Evolutionary conservation across 2,797 vertebrate species (phyloP), one percentile per base, ranked within the genome.

Genomic region (Sebastes minor): DNA sequence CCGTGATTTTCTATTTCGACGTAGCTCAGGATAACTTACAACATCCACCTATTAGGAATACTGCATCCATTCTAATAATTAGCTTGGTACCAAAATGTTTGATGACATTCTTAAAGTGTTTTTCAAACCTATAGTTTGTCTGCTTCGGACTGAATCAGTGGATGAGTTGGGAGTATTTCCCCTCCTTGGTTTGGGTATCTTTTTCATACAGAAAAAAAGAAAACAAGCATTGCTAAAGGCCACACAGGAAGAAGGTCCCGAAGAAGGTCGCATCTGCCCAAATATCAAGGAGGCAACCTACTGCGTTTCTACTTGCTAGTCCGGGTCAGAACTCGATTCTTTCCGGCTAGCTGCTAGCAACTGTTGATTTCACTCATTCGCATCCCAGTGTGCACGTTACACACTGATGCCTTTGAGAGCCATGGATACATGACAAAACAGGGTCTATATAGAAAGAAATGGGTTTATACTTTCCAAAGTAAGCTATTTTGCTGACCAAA

Each of bases 321-420:
- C 0, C 32, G 38, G 12, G 27, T 13, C 63, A 23, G 33, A 57
- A 9, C n/a, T 30, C 6, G 8, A 22, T 46, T 66, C 14, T 55
- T 27, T 32, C 20, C 30, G 25, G 22, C 35, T 30, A 16, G 76
- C 49, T 57, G 30, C 71, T 67, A 71, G 38, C 38, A 57, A 72
- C 32, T 70, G n/a, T 27, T 62, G 62, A 71, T 63, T 71, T 61
- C 30, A 28, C 35, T 52, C 52, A 49, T 60, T 4, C 3, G 0
- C 23, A 68, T 70, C 55, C 28, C 65, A 77, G 60, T 33, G 10
- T 66, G 32, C 61, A 64, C 14, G 5, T 75, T 27, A 38, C 68
- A 57, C 33, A 28, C 8, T 25, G 32, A 27, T 27, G 10, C 16
- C 2, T 71, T 1, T 35, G 13, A 56, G 67, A 35, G 23, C n/a